Conservation (phyloP, 2,113 vertebrate species). For the Bubo scandiacus region DNA sequence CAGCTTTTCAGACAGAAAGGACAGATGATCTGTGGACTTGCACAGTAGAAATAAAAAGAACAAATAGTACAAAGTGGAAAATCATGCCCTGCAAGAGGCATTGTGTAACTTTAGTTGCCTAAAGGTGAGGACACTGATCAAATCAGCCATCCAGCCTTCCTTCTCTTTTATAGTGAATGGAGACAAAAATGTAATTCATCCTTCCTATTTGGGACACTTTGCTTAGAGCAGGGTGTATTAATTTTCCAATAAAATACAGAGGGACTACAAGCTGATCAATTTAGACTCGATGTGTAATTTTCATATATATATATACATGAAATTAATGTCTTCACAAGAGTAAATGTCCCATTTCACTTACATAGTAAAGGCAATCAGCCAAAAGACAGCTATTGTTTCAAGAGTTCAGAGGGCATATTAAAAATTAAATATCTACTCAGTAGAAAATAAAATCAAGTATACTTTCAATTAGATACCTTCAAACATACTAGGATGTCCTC, state of each 20-base stretch:
- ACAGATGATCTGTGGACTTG: neutral
- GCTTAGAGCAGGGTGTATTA: neutral
- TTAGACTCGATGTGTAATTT: neutral
- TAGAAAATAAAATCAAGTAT: neutral
- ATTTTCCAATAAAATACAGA: neutral
- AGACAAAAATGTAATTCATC: neutral
- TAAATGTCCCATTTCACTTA: neutral
- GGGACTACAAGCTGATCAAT: neutral
- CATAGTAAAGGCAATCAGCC: fast-evolving
- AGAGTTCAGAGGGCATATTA: neutral
- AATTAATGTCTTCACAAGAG: neutral
- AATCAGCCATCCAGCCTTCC: neutral
- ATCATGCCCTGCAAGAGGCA: neutral
- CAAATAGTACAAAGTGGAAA: neutral
- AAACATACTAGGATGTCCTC: neutral
- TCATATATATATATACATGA: neutral
- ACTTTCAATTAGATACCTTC: neutral
- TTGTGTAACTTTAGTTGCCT: neutral
- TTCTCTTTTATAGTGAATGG: neutral
- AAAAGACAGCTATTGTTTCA: neutral
- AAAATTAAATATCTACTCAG: neutral
- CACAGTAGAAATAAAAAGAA: neutral
- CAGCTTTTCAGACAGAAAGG: neutral
- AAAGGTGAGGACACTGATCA: neutral
- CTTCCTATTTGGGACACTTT: neutral